A percentile compares a stretch with the other conserved stretches of the same genome.
These are phyloP conservation scores for Cosmorhoe ocellata DNA, from an alignment of 2,888 invertebrate species.

Conservation along the genomic window DNA sequence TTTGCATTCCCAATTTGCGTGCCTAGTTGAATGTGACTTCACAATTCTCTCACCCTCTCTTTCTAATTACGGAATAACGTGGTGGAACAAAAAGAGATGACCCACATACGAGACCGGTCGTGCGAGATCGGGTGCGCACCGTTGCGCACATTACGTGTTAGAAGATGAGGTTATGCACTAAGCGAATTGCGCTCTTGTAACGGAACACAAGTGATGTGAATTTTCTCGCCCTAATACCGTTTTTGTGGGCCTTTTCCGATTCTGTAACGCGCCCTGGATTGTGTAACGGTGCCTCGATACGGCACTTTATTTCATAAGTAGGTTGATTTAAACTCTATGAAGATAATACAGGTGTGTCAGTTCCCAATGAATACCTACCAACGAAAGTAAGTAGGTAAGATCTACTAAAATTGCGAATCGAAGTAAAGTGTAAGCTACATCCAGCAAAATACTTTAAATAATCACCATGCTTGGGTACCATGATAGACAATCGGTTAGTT, in stretches of 20 bases:
- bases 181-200: conserved; percentile 63
- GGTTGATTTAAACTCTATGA: conserved; percentile 11
- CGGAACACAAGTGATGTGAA: conserved; percentile 77
- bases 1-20: conserved; percentile 21
- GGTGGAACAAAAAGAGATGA: conserved; percentile 82
- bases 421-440: too few species aligned
- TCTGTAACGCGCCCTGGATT: conserved; percentile 59
- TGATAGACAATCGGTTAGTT: too few species aligned
- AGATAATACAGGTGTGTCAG: too few species aligned
- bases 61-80: conserved; percentile 80
- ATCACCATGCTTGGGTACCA: too few species aligned
- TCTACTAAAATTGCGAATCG: too few species aligned
- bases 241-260: conserved; percentile 71
- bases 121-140: conserved; percentile 78
- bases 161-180: conserved; percentile 76
- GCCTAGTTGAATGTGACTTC: conserved; percentile 30
- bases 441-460: too few species aligned
- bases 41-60: conserved; percentile 62
- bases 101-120: conserved; percentile 80
- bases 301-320: conserved; percentile 33
- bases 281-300: conserved; percentile 55
- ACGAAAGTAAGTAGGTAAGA: too few species aligned
- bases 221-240: conserved; percentile 79
- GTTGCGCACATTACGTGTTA: conserved; percentile 79
- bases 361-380: too few species aligned